phyloP scores from a whole-genome alignment of 2,797 vertebrate species.

The Pygocentrus nattereri region DNA sequence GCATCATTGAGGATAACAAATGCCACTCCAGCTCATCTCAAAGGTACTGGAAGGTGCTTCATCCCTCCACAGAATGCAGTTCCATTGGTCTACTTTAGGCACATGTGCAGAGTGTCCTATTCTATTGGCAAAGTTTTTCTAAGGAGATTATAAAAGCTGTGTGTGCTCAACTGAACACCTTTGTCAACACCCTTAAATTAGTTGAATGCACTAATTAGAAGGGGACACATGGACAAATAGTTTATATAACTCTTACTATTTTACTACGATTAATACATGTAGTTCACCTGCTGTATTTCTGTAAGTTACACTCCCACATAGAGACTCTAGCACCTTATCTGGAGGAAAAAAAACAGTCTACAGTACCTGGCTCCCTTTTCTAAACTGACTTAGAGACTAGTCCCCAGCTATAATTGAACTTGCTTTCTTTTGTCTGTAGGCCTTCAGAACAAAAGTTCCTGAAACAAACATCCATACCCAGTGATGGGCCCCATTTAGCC shows the following conservation, averaged over 20 bases:
- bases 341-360: neutral
- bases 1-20: neutral
- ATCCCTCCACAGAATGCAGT: neutral
- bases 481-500: constrained; percentile 50
- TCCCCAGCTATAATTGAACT: neutral
- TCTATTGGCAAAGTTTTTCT: neutral
- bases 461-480: constrained; percentile 27
- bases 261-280: neutral
- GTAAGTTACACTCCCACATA: neutral
- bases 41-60: neutral
- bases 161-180: too few species aligned
- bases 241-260: neutral
- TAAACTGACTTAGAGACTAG: constrained; percentile 26
- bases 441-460: constrained; percentile 36
- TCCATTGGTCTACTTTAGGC: neutral
- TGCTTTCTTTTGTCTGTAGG: constrained; percentile 9
- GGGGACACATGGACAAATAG: neutral
- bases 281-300: neutral
- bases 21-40: neutral
- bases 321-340: neutral
- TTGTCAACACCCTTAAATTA: too few species aligned
- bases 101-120: neutral
- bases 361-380: neutral
- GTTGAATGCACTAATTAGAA: too few species aligned
- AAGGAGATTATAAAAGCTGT: neutral